Conservation (phyloP, 2,797 vertebrate genomes). For the Alca torda region DNA sequence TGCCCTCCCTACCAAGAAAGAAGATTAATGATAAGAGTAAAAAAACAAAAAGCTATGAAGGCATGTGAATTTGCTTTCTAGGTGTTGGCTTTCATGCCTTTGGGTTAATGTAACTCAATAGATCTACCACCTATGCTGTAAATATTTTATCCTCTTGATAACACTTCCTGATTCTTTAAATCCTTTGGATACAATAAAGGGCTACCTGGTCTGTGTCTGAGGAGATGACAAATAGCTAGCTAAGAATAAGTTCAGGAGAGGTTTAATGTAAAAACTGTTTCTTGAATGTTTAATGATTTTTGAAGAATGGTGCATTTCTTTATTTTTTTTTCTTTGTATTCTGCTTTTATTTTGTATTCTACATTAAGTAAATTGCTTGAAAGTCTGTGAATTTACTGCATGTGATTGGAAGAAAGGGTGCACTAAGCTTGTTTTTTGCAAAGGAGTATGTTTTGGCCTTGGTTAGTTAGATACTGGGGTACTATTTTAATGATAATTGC, state of each 20-base stretch:
- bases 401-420: neutral
- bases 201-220: neutral
- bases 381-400: neutral
- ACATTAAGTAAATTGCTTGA: neutral
- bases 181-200: neutral
- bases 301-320: neutral
- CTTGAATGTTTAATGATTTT: neutral
- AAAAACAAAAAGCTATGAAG: neutral
- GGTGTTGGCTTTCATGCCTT: constrained; percentile 1
- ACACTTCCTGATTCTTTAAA: neutral
- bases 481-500: neutral
- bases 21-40: neutral
- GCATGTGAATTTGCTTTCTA: neutral
- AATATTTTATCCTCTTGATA: neutral
- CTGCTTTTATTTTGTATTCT: neutral
- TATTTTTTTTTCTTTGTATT: neutral
- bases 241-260: neutral
- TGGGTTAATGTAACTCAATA: neutral
- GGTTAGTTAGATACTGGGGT: neutral
- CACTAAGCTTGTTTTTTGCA: neutral
- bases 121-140: neutral
- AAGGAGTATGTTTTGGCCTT: neutral
- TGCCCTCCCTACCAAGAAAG: neutral
- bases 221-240: neutral
- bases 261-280: neutral